Evolutionary conservation across 2,797 vertebrate genomes (phyloP).

Genomic region (Sciaenops ocellatus): DNA sequence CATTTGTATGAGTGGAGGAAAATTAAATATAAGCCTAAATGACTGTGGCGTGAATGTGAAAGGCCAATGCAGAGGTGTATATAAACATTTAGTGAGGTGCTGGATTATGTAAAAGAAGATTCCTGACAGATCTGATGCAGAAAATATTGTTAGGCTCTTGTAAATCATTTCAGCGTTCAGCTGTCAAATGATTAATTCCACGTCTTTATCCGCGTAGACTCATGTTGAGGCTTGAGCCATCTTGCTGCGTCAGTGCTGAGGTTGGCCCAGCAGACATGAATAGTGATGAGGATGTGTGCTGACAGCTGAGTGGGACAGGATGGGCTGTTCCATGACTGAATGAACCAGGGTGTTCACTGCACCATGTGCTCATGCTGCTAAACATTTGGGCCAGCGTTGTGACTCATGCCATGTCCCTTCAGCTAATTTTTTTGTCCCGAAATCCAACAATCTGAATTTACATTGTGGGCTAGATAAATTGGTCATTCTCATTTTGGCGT

Average conservation of each 20-base stretch:
- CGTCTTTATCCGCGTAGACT: conserved; percentile 16
- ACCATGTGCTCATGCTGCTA: conserved; percentile 70
- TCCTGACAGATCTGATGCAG: no score
- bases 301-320: conserved; percentile 73
- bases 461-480: neutral
- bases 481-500: neutral
- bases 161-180: conserved; percentile 1
- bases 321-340: conserved; percentile 65
- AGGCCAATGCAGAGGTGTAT: neutral
- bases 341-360: conserved; percentile 65
- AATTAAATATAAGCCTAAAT: neutral
- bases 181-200: conserved; percentile 2
- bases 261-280: conserved; percentile 63
- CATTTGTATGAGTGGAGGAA: neutral
- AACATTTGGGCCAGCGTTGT: conserved; percentile 69
- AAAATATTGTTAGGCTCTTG: neutral
- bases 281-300: conserved; percentile 70
- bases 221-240: conserved; percentile 29
- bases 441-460: conserved; percentile 21
- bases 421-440: conserved; percentile 16
- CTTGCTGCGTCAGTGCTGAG: conserved; percentile 49
- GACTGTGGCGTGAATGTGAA: neutral
- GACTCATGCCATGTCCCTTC: conserved; percentile 44
- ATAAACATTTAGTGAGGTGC: neutral
- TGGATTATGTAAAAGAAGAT: conserved; percentile 5